These are phyloP conservation scores for Columba janthina DNA, from an alignment of 2,113 vertebrate species.

Conservation along the genomic window DNA sequence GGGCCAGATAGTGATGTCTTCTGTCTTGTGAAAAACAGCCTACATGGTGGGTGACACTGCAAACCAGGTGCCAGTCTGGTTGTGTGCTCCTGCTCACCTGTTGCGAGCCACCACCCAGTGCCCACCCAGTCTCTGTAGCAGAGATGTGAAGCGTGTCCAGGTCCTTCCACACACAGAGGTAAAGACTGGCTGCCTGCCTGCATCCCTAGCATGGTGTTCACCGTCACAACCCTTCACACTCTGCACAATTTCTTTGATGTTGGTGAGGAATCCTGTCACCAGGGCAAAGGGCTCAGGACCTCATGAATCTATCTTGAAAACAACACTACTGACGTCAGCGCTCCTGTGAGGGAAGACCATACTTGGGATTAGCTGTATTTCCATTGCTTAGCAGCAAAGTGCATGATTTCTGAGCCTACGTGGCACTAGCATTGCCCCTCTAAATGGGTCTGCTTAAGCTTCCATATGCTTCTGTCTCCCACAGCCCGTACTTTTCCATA, in stretches of 20 bases:
- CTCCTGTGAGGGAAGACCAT: neutral
- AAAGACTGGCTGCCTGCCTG: neutral
- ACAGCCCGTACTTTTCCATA: neutral
- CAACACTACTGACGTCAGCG: neutral
- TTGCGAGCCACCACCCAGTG: neutral
- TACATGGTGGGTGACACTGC: fast-evolving
- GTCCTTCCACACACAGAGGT: too few relatives aligned
- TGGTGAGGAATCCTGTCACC: neutral
- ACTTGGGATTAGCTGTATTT: neutral
- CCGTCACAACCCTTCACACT: fast-evolving
- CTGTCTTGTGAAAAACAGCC: neutral
- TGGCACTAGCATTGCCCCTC: fast-evolving
- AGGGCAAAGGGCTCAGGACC: neutral
- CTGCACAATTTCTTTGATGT: neutral
- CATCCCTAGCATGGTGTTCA: neutral
- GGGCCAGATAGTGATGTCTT: neutral
- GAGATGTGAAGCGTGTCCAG: neutral
- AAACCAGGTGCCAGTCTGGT: fast-evolving
- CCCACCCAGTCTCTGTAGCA: fast-evolving
- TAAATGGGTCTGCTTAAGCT: neutral
- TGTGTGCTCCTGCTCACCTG: fast-evolving
- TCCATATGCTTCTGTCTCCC: fast-evolving
- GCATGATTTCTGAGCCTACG: neutral
- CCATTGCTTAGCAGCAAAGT: neutral
- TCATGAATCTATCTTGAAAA: neutral